phyloP scores from a whole-genome alignment of 2,888 invertebrate genomes.

The Himalopsyche anomala region DNA sequence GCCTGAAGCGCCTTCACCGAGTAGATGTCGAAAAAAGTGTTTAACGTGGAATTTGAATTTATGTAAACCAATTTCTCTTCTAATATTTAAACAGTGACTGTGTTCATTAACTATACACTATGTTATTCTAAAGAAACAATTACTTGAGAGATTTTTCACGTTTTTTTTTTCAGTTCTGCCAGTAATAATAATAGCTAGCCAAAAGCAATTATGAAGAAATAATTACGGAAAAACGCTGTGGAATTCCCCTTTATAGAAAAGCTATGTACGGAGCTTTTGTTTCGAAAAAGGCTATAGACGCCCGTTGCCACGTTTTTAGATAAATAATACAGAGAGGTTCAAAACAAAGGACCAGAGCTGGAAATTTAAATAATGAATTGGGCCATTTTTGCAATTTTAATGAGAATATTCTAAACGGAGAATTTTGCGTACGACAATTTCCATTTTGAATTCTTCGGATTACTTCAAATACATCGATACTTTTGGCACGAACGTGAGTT shows the following conservation, averaged over 20 bases:
- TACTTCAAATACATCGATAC: constrained; percentile 10
- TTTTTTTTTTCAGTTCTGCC: constrained; percentile 10
- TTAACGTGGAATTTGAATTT: too few relatives aligned
- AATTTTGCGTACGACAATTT: constrained; percentile 5
- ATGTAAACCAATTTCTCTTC: too few relatives aligned
- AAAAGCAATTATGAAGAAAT: constrained; percentile 41
- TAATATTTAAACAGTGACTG: neutral
- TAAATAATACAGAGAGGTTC: constrained; percentile 35
- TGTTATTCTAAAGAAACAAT: constrained; percentile 1
- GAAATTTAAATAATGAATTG: constrained; percentile 38
- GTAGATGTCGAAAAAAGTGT: too few relatives aligned
- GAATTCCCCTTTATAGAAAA: constrained; percentile 35
- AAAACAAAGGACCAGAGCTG: neutral
- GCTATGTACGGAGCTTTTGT: constrained; percentile 35
- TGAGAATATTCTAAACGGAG: constrained; percentile 27
- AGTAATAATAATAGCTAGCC: neutral
- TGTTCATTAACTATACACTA: neutral
- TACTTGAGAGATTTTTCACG: neutral
- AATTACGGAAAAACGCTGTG: constrained; percentile 34
- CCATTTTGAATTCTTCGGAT: neutral
- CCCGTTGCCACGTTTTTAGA: constrained; percentile 6
- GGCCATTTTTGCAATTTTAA: constrained; percentile 28
- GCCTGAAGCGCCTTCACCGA: too few relatives aligned
- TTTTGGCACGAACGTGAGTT: too few relatives aligned
- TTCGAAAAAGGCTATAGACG: constrained; percentile 5